Base-by-base conservation (phyloP, 2,797 vertebrate genomes). In the Apodemus agrarius region DNA sequence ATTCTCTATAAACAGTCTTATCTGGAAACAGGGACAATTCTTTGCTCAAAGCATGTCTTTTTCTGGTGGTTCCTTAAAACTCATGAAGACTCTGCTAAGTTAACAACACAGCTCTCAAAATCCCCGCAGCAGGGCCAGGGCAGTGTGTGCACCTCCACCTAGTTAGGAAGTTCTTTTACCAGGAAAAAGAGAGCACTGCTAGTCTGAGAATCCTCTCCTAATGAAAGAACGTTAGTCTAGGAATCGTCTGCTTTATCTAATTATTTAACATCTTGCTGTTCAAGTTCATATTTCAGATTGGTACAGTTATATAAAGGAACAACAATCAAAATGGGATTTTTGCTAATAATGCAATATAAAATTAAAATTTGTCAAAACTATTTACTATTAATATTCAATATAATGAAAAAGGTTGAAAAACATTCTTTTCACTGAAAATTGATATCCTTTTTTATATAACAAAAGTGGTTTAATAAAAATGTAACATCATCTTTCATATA, bases 231-330 rank as follows among this genome's bases (percentile, higher is more conserved):
- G 16, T 40, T 87, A 92, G 37, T 29, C 49, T 52, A 90, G 52
- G 52, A 80, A 34, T 67, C 5, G 0, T 34, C 40, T 92, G 34
- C 86, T 85, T 93, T 75, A 91, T 9, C 31, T 65, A 95, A 65
- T 90, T 93, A 96, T 63, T 69, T 94, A 96, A 95, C 93, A 76
- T 74, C 57, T 10, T 90, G n/a, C 65, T 85, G 5, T 72, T 95
- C 31, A 63, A 80, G 49, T 89, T 82, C 52, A 3, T 52, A 96
- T 87, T 95, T 95, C 40, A 89, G 29, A 94, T 94, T 80, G 78
- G 29, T 37, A 87, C 29, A 94, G 94, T 82, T 74, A 34, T 49
- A 87, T 14, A 54, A 82, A 72, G 26, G 43, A 94, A 89, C 31
- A 95, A 92, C 2, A 57, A 74, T 74, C 34, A 26, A 93, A 95